Evolutionary conservation across 2,113 vertebrate genomes (phyloP), one percentile per base, ranked within the genome.

Genomic region (Empidonax traillii): DNA sequence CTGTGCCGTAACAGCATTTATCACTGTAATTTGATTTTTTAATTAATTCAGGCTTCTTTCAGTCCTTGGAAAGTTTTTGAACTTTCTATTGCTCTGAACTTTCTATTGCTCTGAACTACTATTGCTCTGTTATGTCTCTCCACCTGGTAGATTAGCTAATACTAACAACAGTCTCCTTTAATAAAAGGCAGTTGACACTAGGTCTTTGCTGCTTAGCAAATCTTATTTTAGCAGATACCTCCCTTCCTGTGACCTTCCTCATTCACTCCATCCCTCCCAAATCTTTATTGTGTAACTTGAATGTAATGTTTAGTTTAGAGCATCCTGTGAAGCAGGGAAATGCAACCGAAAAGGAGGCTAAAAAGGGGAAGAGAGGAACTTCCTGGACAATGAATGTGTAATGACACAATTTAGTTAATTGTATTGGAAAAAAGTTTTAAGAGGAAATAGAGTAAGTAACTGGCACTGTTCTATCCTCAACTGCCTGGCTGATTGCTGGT

Each of bases 291-390:
- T 95, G 63, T 86, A 80, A 95, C 94, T 85, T 82, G 49, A 72
- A 68, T 27, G n/a, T 75, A 82, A 79, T 95, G 84, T 96, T 94
- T 94, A 91, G 87, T 95, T 95, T 95, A 88, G 88, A 85, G 89
- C 82, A 96, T 97, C 94, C 95, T 96, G 87, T 88, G 53, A 74
- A 89, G 73, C 52, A 79, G 72, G 91, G 89, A 95, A 95, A 72
- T n/a, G 30, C 69, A 87, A 78, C 93, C 86, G 69, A 82, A 93
- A 94, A 74, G 78, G 62, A 87, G 78, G 55, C 79, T 93, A 58
- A 82, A 87, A 96, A 69, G 44, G 66, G 88, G 89, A 91, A 82
- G 88, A 76, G 63, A 82, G 74, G 91, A 97, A 89, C 85, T 96
- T 97, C 93, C 95, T 91, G 91, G 90, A 61, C 89, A 75, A 71